Evolutionary conservation across 2,888 invertebrate genomes (phyloP).

Genomic region (Sesia apiformis): DNA sequence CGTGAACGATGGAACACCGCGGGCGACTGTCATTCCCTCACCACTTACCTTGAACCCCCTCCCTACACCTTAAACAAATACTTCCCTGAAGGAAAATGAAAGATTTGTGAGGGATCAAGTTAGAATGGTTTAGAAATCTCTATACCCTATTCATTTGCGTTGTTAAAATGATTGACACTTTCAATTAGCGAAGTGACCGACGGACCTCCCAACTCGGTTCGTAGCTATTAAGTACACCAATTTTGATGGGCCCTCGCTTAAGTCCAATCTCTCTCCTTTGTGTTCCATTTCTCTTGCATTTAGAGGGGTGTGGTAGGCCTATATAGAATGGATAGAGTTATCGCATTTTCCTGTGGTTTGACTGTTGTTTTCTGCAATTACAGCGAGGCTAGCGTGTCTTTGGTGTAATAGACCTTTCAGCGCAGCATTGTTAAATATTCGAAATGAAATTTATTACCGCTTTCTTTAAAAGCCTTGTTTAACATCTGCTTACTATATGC

Average conservation of each 20-base stretch:
- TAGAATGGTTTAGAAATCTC: constrained; percentile 3
- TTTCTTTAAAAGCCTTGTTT: neutral
- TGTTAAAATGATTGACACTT: constrained; percentile 87
- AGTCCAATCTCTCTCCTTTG: constrained; percentile 6
- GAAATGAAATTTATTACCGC: neutral
- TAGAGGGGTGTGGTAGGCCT: constrained; percentile 19
- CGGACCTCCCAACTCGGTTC: constrained; percentile 71
- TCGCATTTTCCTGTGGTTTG: constrained; percentile 54
- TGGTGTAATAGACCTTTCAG: constrained; percentile 62
- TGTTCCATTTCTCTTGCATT: constrained; percentile 1
- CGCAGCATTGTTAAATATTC: constrained; percentile 15
- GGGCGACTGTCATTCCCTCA: constrained; percentile 41
- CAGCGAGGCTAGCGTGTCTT: constrained; percentile 56
- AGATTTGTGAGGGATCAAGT: neutral
- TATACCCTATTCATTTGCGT: constrained; percentile 75
- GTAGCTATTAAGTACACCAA: constrained; percentile 43
- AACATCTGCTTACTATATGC: too few species aligned
- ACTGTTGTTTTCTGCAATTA: constrained; percentile 70
- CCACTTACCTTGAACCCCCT: constrained; percentile 21
- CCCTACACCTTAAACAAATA: constrained; percentile 5
- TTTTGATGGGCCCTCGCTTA: constrained; percentile 21
- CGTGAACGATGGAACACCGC: constrained; percentile 52
- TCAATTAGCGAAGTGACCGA: constrained; percentile 82
- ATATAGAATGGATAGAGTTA: constrained; percentile 38
- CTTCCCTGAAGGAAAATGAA: neutral